Evolutionary conservation across 1,140 invertebrate species (phyloP).

Genomic region (Dreissena polymorpha): DNA sequence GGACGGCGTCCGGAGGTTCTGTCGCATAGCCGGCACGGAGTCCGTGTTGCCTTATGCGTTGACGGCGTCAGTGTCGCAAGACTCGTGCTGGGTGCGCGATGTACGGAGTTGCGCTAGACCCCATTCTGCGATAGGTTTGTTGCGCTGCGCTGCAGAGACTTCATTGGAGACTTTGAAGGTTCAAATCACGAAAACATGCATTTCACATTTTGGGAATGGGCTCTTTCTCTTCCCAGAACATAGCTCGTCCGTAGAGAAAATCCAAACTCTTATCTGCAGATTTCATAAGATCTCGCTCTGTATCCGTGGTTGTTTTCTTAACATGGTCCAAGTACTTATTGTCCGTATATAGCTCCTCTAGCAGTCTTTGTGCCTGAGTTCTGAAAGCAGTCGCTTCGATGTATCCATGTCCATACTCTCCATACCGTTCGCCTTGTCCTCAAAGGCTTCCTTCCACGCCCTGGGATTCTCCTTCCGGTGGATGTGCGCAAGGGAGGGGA

Average conservation of each 20-base stretch:
- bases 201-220: conserved; percentile 55
- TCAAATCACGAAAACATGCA: conserved; percentile 38
- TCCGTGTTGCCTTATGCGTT: neutral
- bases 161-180: conserved; percentile 2
- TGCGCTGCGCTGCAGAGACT: conserved; percentile 38
- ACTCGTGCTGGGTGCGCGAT: too few relatives aligned
- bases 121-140: conserved; percentile 38
- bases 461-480: too few relatives aligned
- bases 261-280: conserved; percentile 57
- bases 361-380: conserved; percentile 62
- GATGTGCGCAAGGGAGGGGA: too few relatives aligned
- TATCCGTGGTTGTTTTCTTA: conserved; percentile 54
- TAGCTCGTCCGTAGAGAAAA: conserved; percentile 62
- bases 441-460: too few relatives aligned
- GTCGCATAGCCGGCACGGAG: neutral
- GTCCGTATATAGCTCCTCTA: conserved; percentile 69
- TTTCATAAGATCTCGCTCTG: conserved; percentile 52
- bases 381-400: conserved; percentile 54
- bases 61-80: neutral
- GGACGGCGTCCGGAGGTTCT: neutral
- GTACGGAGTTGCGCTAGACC: too few relatives aligned
- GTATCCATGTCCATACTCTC: too few relatives aligned
- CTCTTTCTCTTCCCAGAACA: conserved; percentile 64
- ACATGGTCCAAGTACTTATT: conserved; percentile 71
- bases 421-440: too few relatives aligned